These are phyloP conservation scores for Micrasema longulum DNA, from an alignment of 1,140 invertebrate genomes.

Conservation along the genomic window DNA sequence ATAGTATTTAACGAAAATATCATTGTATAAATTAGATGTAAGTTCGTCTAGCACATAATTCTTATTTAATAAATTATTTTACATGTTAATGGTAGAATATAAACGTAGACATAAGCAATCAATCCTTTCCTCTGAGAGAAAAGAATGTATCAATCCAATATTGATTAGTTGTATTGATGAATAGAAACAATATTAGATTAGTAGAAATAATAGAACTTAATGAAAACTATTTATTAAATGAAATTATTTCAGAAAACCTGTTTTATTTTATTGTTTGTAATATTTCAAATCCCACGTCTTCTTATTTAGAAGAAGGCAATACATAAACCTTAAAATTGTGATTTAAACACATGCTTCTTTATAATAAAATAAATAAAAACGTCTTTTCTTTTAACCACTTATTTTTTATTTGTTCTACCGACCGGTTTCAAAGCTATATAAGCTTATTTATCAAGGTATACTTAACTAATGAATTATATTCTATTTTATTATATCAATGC, in stretches of 20 bases:
- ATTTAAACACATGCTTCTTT: too few relatives aligned
- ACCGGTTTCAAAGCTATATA: too few relatives aligned
- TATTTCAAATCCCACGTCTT: too few relatives aligned
- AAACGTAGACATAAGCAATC: conserved; percentile 19
- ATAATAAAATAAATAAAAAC: too few relatives aligned
- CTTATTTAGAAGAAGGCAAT: too few relatives aligned
- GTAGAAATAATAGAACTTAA: conserved; percentile 53
- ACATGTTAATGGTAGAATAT: conserved; percentile 25
- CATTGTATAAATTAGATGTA: conserved; percentile 39
- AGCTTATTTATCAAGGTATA: too few relatives aligned
- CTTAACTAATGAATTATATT: too few relatives aligned
- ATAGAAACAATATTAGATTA: conserved; percentile 54
- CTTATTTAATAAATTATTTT: conserved; percentile 34
- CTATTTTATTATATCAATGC: too few relatives aligned
- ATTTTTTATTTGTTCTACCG: too few relatives aligned
- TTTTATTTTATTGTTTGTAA: conserved; percentile 24
- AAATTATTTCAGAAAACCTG: conserved; percentile 48
- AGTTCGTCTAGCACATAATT: conserved; percentile 33
- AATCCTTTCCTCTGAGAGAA: conserved; percentile 52
- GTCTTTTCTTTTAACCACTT: too few relatives aligned
- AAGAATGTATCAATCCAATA: conserved; percentile 47
- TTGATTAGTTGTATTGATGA: conserved; percentile 51
- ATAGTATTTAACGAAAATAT: conserved; percentile 45
- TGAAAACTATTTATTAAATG: conserved; percentile 56
- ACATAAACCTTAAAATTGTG: too few relatives aligned